Evolutionary conservation across 2,888 invertebrate genomes (phyloP).

Genomic region (Chrysolina americana): DNA sequence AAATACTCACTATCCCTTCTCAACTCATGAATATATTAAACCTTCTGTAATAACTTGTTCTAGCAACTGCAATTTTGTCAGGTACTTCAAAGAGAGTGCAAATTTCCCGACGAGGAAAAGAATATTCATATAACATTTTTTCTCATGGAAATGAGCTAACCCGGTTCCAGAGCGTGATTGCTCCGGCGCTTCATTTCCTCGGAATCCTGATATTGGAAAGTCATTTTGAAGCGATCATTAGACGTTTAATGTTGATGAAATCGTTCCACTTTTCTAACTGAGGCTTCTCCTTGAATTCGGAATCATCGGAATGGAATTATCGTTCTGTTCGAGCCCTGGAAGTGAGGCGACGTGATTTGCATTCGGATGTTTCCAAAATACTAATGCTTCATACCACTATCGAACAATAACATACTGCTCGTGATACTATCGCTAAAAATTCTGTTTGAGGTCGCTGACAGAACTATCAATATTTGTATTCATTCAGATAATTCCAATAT

Average conservation of each 20-base stretch:
- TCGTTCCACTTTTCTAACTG: conserved; percentile 16
- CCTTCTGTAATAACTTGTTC: neutral
- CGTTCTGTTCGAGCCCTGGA: neutral
- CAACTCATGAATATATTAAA: conserved; percentile 9
- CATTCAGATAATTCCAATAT: too few species aligned
- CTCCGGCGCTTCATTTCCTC: conserved; percentile 32
- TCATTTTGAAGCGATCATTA: conserved; percentile 10
- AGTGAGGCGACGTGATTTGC: neutral
- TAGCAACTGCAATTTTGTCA: conserved; percentile 25
- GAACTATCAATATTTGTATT: too few species aligned
- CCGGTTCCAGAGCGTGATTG: conserved; percentile 35
- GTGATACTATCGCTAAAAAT: too few species aligned
- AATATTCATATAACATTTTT: conserved; percentile 43
- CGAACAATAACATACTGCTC: too few species aligned
- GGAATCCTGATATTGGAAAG: conserved; percentile 26
- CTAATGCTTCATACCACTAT: neutral
- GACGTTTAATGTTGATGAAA: conserved; percentile 20
- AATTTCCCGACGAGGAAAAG: conserved; percentile 36
- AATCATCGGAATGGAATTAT: conserved; percentile 11
- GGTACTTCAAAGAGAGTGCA: conserved; percentile 46
- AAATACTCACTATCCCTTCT: neutral
- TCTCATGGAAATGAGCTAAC: conserved; percentile 46
- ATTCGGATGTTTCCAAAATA: neutral
- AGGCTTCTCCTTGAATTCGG: conserved; percentile 5
- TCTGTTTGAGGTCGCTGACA: too few species aligned